phyloP scores from a whole-genome alignment of 2,113 vertebrate genomes.

The Nettapus auritus region DNA sequence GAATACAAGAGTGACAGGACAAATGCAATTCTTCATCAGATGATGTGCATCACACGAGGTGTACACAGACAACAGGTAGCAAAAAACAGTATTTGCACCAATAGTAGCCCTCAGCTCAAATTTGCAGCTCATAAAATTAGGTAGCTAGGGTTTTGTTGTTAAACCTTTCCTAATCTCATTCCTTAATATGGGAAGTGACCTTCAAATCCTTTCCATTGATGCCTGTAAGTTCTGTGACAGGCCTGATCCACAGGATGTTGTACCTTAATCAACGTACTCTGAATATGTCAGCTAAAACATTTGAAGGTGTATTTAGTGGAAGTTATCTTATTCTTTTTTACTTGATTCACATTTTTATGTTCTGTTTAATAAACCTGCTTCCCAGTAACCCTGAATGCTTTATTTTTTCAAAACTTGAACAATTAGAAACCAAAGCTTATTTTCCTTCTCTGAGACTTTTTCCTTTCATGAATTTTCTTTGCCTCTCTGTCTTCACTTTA shows the following conservation, averaged over 20 bases:
- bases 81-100: background rate
- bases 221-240: background rate
- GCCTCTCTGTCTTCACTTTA: background rate
- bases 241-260: background rate
- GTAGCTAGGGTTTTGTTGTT: background rate
- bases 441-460: background rate
- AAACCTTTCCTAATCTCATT: background rate
- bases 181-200: background rate
- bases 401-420: background rate
- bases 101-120: background rate
- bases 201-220: background rate
- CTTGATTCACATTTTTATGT: background rate
- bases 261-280: background rate
- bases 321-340: background rate
- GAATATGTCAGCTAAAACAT: background rate
- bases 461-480: background rate
- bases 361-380: background rate
- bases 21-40: background rate
- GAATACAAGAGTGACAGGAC: background rate
- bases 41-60: background rate
- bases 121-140: background rate
- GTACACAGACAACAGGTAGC: background rate
- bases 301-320: too few relatives aligned
- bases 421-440: background rate
- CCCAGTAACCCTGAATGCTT: background rate